These are phyloP conservation scores for Salvator merianae DNA, from an alignment of 2,113 vertebrate genomes.

Conservation along the genomic window DNA sequence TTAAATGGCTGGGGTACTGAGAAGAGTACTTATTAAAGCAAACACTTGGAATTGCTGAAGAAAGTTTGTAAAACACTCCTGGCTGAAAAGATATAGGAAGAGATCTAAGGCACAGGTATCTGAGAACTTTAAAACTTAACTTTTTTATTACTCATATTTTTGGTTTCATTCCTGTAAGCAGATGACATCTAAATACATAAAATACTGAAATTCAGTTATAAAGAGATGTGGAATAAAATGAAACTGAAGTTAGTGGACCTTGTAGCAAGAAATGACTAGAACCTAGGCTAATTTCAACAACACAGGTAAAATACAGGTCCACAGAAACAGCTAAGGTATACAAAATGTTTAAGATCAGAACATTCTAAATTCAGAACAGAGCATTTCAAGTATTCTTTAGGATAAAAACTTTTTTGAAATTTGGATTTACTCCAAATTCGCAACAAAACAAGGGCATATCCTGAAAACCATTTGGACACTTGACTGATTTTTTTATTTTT, in stretches of 20 bases:
- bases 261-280: background rate
- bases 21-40: constrained; percentile 5
- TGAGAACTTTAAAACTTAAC: background rate
- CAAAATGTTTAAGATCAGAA: no score
- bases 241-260: background rate
- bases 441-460: no score
- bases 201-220: background rate
- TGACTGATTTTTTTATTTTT: no score
- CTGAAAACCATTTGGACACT: no score
- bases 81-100: background rate
- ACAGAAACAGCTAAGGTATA: background rate
- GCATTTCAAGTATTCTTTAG: background rate
- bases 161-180: background rate
- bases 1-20: constrained; percentile 1
- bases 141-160: background rate
- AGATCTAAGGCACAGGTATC: background rate
- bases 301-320: constrained; percentile 1
- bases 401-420: no score
- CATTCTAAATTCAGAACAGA: no score
- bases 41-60: background rate
- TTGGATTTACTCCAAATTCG: no score
- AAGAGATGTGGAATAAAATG: background rate
- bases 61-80: background rate
- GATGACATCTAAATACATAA: background rate
- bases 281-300: background rate